Conservation (phyloP, 2,797 vertebrate species). For the Cheirogaleus major region DNA sequence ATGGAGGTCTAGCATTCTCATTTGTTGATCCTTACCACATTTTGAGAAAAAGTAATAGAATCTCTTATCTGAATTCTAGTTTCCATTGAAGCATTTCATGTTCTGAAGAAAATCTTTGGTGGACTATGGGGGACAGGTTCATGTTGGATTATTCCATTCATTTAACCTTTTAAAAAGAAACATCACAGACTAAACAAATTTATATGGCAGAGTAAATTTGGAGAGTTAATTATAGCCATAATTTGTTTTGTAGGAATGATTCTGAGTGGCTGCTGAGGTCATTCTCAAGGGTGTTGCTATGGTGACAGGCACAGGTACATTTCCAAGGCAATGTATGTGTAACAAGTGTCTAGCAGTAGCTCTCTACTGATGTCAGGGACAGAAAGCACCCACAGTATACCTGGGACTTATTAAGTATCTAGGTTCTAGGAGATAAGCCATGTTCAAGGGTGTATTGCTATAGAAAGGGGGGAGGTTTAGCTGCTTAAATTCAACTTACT, state of each 20-base stretch:
- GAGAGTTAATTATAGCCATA: conserved; percentile 81
- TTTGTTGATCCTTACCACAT: background rate
- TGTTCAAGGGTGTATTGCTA: background rate
- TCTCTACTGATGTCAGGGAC: conserved; percentile 60
- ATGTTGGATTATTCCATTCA: conserved; percentile 51
- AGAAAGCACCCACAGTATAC: background rate
- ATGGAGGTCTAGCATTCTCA: background rate
- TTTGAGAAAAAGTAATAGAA: conserved; percentile 50
- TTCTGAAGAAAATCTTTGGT: background rate
- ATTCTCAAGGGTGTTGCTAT: conserved; percentile 78
- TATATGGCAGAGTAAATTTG: conserved; percentile 70
- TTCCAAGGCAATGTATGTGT: conserved; percentile 71
- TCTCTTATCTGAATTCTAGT: conserved; percentile 22
- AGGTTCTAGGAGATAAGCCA: background rate
- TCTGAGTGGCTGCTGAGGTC: conserved; percentile 78
- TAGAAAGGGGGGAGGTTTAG: conserved; percentile 1
- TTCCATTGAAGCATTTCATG: conserved; percentile 43
- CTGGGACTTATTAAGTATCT: background rate
- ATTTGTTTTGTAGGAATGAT: conserved; percentile 79
- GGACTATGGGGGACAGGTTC: background rate
- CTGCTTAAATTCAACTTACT: background rate
- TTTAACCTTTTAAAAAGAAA: conserved; percentile 66
- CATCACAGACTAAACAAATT: conserved; percentile 68
- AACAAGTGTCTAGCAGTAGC: conserved; percentile 63
- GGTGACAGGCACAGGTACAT: conserved; percentile 77